Percentiles rank a stretch among this genome's conserved stretches.
Conservation (phyloP, 1,140 invertebrate species). For the Oppia nitens region DNA sequence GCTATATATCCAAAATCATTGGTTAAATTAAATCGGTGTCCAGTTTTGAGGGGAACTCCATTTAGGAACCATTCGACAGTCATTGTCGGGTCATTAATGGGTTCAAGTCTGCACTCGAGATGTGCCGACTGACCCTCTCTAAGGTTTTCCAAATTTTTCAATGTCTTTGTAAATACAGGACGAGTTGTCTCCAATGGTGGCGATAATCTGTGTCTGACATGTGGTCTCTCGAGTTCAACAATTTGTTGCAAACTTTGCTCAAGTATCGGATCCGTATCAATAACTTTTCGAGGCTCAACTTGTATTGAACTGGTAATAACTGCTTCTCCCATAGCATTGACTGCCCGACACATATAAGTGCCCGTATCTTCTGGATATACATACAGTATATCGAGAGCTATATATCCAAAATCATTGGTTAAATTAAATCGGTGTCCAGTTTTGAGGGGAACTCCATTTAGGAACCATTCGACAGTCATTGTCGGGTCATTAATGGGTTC, state of each 20-base stretch:
- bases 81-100: constrained; percentile 81
- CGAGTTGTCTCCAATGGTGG: too few relatives aligned
- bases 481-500: constrained; percentile 86
- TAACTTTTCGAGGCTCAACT: too few relatives aligned
- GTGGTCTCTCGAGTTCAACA: too few relatives aligned
- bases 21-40: constrained; percentile 77
- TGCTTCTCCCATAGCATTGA: too few relatives aligned
- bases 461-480: constrained; percentile 93
- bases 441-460: constrained; percentile 55
- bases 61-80: constrained; percentile 90
- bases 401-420: constrained; percentile 38
- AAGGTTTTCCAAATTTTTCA: too few relatives aligned
- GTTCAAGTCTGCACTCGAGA: constrained; percentile 92
- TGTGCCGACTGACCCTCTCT: constrained; percentile 88
- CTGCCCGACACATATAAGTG: constrained; percentile 76
- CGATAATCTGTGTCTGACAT: too few relatives aligned
- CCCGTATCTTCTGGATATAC: constrained; percentile 32
- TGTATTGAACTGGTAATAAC: too few relatives aligned
- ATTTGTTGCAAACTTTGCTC: too few relatives aligned
- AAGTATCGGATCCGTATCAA: too few relatives aligned
- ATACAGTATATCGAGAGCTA: constrained; percentile 37
- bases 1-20: constrained; percentile 91
- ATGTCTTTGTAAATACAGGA: too few relatives aligned
- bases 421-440: constrained; percentile 34
- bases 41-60: constrained; percentile 61